These are phyloP conservation scores for Drosophila mayri DNA, from an alignment of 1,140 invertebrate species.

Conservation along the genomic window DNA sequence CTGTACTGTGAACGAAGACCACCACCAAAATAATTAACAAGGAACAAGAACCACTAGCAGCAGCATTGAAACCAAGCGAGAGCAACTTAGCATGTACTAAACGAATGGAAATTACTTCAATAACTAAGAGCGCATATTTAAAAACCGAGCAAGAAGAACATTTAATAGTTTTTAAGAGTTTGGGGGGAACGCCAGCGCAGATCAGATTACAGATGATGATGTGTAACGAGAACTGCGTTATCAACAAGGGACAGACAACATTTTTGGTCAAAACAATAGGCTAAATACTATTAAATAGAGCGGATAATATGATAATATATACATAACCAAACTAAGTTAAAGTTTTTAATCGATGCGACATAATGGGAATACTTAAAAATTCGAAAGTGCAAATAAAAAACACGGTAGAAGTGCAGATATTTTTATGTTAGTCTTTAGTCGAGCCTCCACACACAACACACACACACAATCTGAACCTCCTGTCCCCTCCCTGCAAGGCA, in stretches of 20 bases:
- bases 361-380: slow-evolving; percentile 46
- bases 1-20: slow-evolving; percentile 82
- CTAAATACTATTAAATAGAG: slow-evolving; percentile 16
- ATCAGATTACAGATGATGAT: slow-evolving; percentile 19
- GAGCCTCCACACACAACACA: slow-evolving; percentile 29
- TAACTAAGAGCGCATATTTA: slow-evolving; percentile 45
- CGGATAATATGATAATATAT: slow-evolving; percentile 27
- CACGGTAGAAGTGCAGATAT: slow-evolving; percentile 47
- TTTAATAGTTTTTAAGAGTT: slow-evolving; percentile 71
- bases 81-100: slow-evolving; percentile 58
- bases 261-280: slow-evolving; percentile 70
- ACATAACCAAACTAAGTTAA: slow-evolving; percentile 35
- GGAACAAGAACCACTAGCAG: slow-evolving; percentile 44
- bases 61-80: slow-evolving; percentile 48
- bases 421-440: slow-evolving; percentile 63
- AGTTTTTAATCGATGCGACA: slow-evolving; percentile 32
- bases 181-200: slow-evolving; percentile 8
- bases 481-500: slow-evolving; percentile 54
- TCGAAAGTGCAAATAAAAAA: slow-evolving; percentile 59
- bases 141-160: slow-evolving; percentile 48
- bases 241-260: slow-evolving; percentile 73
- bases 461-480: slow-evolving; percentile 31
- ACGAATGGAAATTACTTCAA: slow-evolving; percentile 55
- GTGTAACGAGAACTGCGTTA: slow-evolving; percentile 69
- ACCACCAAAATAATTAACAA: slow-evolving; percentile 61